phyloP scores from a whole-genome alignment of 2,113 vertebrate species.

The Neofelis nebulosa region DNA sequence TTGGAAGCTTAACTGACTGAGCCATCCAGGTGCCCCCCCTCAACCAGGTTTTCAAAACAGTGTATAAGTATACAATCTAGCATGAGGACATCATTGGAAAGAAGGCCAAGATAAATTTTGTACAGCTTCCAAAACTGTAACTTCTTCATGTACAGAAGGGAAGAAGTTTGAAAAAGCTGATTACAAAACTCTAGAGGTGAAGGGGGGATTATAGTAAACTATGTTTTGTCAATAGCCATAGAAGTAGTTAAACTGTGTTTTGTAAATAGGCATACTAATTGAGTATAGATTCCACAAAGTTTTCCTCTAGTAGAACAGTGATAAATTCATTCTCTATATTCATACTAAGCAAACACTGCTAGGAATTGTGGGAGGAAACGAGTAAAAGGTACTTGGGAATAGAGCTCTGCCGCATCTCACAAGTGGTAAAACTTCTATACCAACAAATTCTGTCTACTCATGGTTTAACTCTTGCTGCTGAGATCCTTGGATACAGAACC shows the following conservation, averaged over 20 bases:
- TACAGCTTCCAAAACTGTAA: not conserved
- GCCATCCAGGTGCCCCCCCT: too few relatives aligned
- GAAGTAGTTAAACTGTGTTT: not conserved
- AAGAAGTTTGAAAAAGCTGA: slow-evolving; percentile 18
- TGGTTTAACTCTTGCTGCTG: not conserved
- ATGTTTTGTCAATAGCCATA: not conserved
- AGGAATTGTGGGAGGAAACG: not conserved
- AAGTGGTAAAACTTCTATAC: not conserved
- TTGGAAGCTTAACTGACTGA: too few relatives aligned
- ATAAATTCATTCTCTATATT: not conserved
- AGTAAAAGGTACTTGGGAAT: not conserved
- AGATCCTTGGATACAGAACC: not conserved
- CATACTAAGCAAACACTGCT: not conserved
- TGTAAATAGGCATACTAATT: not conserved
- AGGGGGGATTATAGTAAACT: not conserved
- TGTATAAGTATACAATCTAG: not conserved
- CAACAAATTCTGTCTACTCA: not conserved
- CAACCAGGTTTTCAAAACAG: not conserved
- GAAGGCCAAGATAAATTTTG: slow-evolving; percentile 8
- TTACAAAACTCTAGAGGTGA: not conserved
- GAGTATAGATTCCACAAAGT: not conserved
- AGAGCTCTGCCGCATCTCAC: not conserved
- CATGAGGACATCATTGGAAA: not conserved
- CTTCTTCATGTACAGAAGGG: not conserved
- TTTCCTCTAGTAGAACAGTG: not conserved